These are phyloP conservation scores for Aphidius ervi DNA, from an alignment of 1,140 invertebrate genomes.

Conservation along the genomic window DNA sequence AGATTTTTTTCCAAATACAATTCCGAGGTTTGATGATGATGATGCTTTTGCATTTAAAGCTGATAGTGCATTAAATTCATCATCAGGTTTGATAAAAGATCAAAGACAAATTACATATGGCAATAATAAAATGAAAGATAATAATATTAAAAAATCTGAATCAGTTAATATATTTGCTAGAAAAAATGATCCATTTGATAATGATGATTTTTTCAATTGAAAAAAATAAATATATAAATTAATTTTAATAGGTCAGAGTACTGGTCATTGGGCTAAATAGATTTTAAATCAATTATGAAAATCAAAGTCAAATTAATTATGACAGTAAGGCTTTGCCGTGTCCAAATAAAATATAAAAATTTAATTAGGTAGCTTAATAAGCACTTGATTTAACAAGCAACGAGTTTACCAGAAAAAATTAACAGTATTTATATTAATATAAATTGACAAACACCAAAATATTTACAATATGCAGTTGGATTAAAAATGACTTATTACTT, in stretches of 20 bases:
- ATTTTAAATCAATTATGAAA: too few relatives aligned
- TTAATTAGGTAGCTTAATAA: too few relatives aligned
- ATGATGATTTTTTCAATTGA: conserved; percentile 78
- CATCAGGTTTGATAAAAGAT: conserved; percentile 40
- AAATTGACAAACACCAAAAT: too few relatives aligned
- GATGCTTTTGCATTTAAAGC: conserved; percentile 47
- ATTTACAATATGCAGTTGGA: too few relatives aligned
- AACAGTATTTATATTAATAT: too few relatives aligned
- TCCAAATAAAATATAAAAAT: too few relatives aligned
- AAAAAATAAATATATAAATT: conserved; percentile 6
- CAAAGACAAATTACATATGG: conserved; percentile 44
- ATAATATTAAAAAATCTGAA: conserved; percentile 76
- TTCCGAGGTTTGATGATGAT: conserved; percentile 45
- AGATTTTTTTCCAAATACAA: conserved; percentile 46
- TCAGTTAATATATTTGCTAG: conserved; percentile 82
- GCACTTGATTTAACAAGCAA: too few relatives aligned
- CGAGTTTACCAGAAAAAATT: too few relatives aligned
- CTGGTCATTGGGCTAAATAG: not conserved
- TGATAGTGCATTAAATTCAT: conserved; percentile 40
- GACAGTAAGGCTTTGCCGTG: too few relatives aligned
- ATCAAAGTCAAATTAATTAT: too few relatives aligned
- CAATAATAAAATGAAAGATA: conserved; percentile 40
- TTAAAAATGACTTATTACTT: too few relatives aligned
- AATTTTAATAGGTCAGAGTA: not conserved
- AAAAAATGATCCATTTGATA: conserved; percentile 78